Evolutionary conservation across 2,797 vertebrate species (phyloP), one percentile per base, ranked within the genome.

Genomic region (Rhadinocentrus ornatus): DNA sequence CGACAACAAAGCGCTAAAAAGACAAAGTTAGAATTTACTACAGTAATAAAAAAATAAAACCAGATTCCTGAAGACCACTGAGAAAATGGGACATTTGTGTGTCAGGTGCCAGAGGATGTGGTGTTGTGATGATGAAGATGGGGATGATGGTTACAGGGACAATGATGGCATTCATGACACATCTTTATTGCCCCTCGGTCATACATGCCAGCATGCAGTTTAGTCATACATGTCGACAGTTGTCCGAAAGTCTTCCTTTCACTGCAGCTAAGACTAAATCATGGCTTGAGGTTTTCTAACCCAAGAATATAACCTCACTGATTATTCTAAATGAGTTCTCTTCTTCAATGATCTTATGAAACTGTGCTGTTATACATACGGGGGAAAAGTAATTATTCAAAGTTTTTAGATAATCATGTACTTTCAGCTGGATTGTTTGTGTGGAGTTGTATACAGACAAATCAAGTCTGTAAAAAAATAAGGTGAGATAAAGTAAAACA

Each of bases 141-240:
- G 73, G 76, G 71, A 84, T 88, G 90, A 88, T 80, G 81, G 62
- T 58, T 73, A 74, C 66, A 15, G 2, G 35, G 74, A 93, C 93
- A 93, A 93, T 92, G 75, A 81, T n/a, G 48, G 77, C 82, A 87
- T 93, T 93, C 85, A 92, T 62, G 26, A 58, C 22, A 52, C 52
- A 66, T 62, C 76, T 88, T 80, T 69, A 87, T 86, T 80, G 83
- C 72, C 82, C 84, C 64, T 70, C 71, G 68, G 89, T 88, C 86
- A 88, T 81, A 84, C 59, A 56, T 86, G 78, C 80, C 88, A 84
- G 79, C 77, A 66, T 39, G 55, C 50, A 69, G 82, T 87, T 89
- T 82, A 80, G 88, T 91, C 90, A 92, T 87, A 77, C 84, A 81
- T 80, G 75, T 73, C 64, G 70, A 57, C 63, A 67, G 77, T 82